phyloP scores from a whole-genome alignment of 2,113 vertebrate genomes.

The Sisor rabdophorus region DNA sequence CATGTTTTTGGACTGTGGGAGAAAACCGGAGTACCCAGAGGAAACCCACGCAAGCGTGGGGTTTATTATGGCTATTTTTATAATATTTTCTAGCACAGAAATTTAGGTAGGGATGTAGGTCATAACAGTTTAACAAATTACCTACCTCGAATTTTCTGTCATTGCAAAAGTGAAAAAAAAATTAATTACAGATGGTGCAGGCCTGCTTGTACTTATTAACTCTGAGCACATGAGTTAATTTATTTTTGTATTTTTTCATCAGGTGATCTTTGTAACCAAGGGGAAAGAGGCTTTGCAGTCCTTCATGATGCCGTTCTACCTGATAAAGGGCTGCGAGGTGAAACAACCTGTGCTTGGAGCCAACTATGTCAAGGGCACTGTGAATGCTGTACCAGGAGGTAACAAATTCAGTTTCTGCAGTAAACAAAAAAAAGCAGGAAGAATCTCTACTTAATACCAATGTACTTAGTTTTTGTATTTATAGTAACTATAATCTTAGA shows the following conservation, averaged over 20 bases:
- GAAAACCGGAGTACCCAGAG: no score
- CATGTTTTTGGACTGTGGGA: no score
- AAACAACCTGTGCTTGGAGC: conserved; percentile 96
- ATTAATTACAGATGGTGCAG: not conserved
- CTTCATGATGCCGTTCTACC: conserved; percentile 97
- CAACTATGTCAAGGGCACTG: conserved; percentile 88
- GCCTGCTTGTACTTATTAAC: not conserved
- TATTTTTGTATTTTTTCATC: conserved; percentile 25
- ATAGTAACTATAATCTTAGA: not conserved
- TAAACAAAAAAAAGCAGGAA: not conserved
- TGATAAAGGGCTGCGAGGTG: conserved; percentile 93
- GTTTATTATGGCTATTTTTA: not conserved
- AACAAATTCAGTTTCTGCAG: not conserved
- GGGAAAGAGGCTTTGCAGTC: conserved; percentile 86
- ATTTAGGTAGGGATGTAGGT: not conserved
- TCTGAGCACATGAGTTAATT: not conserved
- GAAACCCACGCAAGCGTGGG: no score
- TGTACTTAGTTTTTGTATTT: not conserved
- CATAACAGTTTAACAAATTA: not conserved
- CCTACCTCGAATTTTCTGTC: not conserved
- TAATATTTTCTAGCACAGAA: not conserved
- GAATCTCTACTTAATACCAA: not conserved
- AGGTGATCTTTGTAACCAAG: conserved; percentile 94
- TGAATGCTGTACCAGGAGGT: conserved; percentile 89
- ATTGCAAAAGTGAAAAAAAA: not conserved